Evolutionary conservation across 2,888 invertebrate species (phyloP).

Genomic region (Oithona nana): DNA sequence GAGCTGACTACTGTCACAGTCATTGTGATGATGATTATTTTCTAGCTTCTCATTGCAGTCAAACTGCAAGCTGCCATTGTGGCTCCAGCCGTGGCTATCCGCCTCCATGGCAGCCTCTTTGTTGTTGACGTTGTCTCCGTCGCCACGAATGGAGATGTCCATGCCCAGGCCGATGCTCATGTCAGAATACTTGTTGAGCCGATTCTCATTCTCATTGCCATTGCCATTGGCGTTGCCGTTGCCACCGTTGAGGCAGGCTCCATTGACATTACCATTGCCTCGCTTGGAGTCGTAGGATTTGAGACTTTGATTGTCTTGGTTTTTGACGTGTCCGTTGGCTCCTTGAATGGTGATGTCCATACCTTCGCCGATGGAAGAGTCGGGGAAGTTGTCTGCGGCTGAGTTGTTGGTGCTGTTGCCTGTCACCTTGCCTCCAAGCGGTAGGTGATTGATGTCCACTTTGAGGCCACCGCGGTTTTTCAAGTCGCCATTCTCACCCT

Average conservation of each 20-base stretch:
- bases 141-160: conserved; percentile 27
- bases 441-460: conserved; percentile 14
- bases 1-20: background rate
- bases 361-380: conserved; percentile 63
- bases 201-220: background rate
- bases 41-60: background rate
- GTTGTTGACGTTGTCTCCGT: conserved; percentile 25
- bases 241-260: background rate
- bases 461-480: conserved; percentile 14
- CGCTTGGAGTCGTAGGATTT: conserved; percentile 19
- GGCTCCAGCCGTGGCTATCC: conserved; percentile 1
- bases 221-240: background rate
- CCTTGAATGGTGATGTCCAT: conserved; percentile 84
- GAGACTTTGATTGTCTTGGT: conserved; percentile 1
- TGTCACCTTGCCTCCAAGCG: conserved; percentile 4
- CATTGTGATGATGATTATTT: too few species aligned
- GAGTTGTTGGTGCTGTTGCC: background rate
- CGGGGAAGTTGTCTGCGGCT: conserved; percentile 13
- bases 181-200: conserved; percentile 19
- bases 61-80: background rate
- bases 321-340: conserved; percentile 20
- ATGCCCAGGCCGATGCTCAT: conserved; percentile 8
- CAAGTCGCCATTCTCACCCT: conserved; percentile 18
- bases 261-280: background rate
- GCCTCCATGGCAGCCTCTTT: conserved; percentile 19